Conservation (phyloP, 2,888 invertebrate genomes). For the Habrosyne pyritoides region DNA sequence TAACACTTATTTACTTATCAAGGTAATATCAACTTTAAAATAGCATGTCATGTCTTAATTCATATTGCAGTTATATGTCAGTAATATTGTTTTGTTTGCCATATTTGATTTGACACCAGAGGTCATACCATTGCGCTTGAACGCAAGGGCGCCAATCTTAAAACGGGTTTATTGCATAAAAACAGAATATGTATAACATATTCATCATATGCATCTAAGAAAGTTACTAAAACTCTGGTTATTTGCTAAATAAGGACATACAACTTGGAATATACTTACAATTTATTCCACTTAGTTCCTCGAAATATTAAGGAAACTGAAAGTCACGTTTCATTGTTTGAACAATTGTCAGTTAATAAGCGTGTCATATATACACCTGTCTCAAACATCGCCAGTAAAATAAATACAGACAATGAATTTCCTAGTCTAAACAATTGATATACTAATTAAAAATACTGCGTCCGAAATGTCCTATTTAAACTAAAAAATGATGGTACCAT, state of each 20-base stretch:
- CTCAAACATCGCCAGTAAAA: background rate
- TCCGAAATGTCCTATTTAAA: background rate
- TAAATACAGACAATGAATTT: background rate
- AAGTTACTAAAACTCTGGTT: too few relatives aligned
- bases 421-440: background rate
- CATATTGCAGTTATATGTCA: background rate
- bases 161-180: conserved; percentile 5
- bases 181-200: background rate
- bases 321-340: background rate
- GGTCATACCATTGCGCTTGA: conserved; percentile 43
- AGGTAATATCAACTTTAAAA: background rate
- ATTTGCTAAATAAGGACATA: too few relatives aligned
- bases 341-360: background rate
- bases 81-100: conserved; percentile 42
- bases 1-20: background rate
- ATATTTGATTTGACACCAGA: conserved; percentile 47
- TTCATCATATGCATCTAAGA: too few relatives aligned
- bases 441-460: background rate
- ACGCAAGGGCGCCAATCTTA: conserved; percentile 35
- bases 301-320: background rate
- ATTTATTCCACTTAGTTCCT: background rate
- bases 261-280: background rate
- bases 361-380: background rate
- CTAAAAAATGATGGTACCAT: background rate
- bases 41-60: background rate